Evolutionary conservation across 2,888 invertebrate species (phyloP), one percentile per base, ranked within the genome.

Genomic region (Rhopalosiphum nymphaeae): DNA sequence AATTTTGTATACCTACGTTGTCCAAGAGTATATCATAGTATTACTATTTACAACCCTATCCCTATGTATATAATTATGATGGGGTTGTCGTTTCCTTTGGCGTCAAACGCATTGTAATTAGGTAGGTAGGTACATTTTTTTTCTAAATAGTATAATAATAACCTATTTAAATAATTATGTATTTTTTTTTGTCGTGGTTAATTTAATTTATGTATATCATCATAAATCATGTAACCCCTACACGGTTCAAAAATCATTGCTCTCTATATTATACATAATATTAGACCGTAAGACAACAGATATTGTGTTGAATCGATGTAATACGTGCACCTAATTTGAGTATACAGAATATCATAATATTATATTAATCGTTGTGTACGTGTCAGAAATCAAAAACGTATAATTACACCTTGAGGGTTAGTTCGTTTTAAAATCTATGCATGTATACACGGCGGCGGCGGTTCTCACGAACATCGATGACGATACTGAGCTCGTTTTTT

Each of bases 351-450:
- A 78, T 42, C n/a, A 21, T n/a, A 36, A 53, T 49, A 36, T 91
- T 49, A 42, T 89, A 89, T 93, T 93, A 93, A 93, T 90, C 89
- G 89, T 89, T 90, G 26, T 36, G 90, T 93, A 90, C 90, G 93
- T 90, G 93, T 93, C 90, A 85, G 84, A 93, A 90, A 93, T 86
- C 85, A 86, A 90, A 93, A 89, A 89, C 78, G 36, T 93, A 89
- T 93, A 89, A 93, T 93, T 93, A 90, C 49, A 85, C 57, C 89
- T 53, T 29, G 46, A 46, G 89, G 89, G 93, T 78, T 78, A 57
- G 89, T 92, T 44, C 57, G 84, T 78, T 93, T 84, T 78, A 46
- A 89, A 89, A 89, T 89, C 46, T 36, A 89, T 78, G 9, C 9
- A 89, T 93, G 44, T 9, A 78, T 25, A 42, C 78, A 21, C 57